Conservation (phyloP, 2,888 invertebrate species). For the Mayetiola destructor region DNA sequence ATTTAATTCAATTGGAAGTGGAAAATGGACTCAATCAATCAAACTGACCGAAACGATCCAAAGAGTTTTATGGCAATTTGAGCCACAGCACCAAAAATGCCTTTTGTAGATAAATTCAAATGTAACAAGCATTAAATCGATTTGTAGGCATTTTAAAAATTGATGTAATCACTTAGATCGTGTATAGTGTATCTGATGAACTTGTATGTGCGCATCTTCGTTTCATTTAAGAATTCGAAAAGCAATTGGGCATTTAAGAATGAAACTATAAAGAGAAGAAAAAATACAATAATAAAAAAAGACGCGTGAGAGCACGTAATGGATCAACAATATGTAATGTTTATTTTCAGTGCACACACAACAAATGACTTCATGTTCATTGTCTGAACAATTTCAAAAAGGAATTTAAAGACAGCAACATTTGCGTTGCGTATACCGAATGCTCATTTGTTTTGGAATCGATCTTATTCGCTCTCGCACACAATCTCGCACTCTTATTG, state of each 20-base stretch:
- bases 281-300: background rate
- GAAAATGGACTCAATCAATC: constrained; percentile 8
- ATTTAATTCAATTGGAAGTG: background rate
- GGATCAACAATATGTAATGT: constrained; percentile 6
- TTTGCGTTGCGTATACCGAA: too few relatives aligned
- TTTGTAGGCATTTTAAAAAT: background rate
- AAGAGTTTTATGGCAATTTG: too few relatives aligned
- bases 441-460: too few relatives aligned
- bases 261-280: background rate
- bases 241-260: background rate
- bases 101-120: background rate
- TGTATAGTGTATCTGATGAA: background rate
- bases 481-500: too few relatives aligned
- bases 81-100: background rate
- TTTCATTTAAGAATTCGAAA: too few relatives aligned
- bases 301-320: background rate
- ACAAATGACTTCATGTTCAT: background rate
- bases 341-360: background rate
- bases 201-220: background rate
- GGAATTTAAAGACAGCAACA: too few relatives aligned
- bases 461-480: too few relatives aligned
- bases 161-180: background rate
- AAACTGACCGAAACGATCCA: background rate
- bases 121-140: background rate
- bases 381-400: too few relatives aligned